A percentile compares a stretch with the other conserved stretches of the same genome.
These are phyloP conservation scores for Odocoileus virginianus DNA, from an alignment of 2,113 vertebrate species.

Conservation along the genomic window DNA sequence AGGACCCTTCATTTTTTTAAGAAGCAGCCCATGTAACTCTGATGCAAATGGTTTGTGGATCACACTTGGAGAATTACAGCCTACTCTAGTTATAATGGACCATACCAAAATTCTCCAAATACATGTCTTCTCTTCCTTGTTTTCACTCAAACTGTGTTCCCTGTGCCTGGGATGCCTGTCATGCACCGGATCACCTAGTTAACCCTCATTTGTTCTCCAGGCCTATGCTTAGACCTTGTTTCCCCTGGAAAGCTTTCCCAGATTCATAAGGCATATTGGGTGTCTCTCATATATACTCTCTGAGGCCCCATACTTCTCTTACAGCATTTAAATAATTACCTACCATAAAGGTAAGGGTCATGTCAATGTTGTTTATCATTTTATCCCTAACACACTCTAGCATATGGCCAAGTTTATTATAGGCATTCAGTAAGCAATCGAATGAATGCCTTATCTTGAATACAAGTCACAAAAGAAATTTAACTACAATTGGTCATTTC, in stretches of 20 bases:
- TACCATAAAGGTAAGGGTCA: background rate
- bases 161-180: background rate
- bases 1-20: background rate
- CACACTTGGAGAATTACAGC: background rate
- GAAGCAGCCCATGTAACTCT: background rate
- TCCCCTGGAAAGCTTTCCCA: background rate
- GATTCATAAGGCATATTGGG: background rate
- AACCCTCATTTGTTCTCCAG: background rate
- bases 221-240: background rate
- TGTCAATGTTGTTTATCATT: background rate
- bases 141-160: background rate
- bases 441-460: conserved; percentile 33
- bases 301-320: background rate
- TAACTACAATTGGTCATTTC: background rate
- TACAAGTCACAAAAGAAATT: conserved; percentile 5
- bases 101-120: conserved; percentile 11
- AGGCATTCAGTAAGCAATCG: background rate
- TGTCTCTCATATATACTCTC: background rate
- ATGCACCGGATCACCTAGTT: background rate
- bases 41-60: background rate
- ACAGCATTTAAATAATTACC: background rate
- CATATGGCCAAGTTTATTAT: background rate
- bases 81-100: background rate
- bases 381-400: background rate
- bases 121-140: background rate